A percentile compares a stretch with the other conserved stretches of the same genome.
Evolutionary conservation across 2,888 invertebrate genomes (phyloP).

Genomic region (Amblyteles armatorius): DNA sequence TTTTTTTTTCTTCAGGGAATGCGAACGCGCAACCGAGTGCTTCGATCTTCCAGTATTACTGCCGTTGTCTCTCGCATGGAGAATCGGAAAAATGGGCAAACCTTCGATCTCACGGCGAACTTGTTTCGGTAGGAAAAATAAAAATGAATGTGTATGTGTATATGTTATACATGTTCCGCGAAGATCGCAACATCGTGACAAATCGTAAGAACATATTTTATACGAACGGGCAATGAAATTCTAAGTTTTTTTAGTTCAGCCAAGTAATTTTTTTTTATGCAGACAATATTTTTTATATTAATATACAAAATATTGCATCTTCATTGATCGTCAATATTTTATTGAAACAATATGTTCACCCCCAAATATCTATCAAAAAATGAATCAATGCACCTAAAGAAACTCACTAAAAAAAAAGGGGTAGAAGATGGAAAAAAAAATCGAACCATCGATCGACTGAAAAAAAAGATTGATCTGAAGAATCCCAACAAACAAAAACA

Average conservation of each 20-base stretch:
- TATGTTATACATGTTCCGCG: background rate
- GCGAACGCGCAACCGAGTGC: background rate
- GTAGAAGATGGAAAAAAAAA: background rate
- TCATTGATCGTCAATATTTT: too few species aligned
- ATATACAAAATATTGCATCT: too few species aligned
- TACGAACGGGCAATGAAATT: too few species aligned
- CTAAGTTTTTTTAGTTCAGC: too few species aligned
- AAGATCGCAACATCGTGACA: background rate
- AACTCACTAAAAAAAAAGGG: background rate
- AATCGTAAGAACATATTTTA: background rate
- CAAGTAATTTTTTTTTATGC: too few species aligned
- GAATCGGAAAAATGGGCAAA: too few species aligned
- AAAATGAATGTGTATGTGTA: background rate
- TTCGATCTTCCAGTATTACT: background rate
- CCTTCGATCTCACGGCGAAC: slow-evolving; percentile 3
- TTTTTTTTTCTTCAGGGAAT: background rate
- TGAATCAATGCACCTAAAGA: background rate
- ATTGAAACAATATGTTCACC: too few species aligned
- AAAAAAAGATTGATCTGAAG: background rate
- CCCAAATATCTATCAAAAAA: background rate
- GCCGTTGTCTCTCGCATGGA: background rate
- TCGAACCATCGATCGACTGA: too few species aligned
- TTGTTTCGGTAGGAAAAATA: background rate
- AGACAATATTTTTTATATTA: too few species aligned
- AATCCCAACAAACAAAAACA: background rate